Evolutionary conservation across 1,140 invertebrate genomes (phyloP).

Genomic region (Scaptodrosophila lebanonensis): DNA sequence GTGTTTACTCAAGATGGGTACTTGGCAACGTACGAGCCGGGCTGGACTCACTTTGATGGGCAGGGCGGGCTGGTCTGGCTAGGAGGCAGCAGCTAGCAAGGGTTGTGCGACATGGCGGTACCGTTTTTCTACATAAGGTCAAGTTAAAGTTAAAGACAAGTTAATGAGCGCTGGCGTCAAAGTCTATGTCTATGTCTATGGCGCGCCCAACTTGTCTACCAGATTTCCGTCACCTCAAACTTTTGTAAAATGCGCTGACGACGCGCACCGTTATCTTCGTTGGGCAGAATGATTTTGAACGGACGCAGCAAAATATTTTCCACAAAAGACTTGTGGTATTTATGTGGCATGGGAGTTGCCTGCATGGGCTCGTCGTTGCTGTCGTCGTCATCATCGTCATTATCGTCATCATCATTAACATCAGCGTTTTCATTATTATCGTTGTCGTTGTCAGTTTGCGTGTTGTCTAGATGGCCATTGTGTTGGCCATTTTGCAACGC

Average conservation of each 20-base stretch:
- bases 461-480: constrained; percentile 8
- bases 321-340: constrained; percentile 74
- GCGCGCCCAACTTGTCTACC: constrained; percentile 33
- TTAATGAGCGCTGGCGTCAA: not conserved
- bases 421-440: not conserved
- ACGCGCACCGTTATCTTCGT: constrained; percentile 60
- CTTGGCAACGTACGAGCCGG: constrained; percentile 8
- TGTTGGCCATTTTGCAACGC: constrained; percentile 18
- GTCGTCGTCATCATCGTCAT: constrained; percentile 19
- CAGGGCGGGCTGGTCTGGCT: not conserved
- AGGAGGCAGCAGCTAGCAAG: not conserved
- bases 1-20: constrained; percentile 36
- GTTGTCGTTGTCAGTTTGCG: constrained; percentile 25
- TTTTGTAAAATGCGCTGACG: constrained; percentile 68
- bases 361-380: constrained; percentile 59
- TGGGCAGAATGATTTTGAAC: constrained; percentile 68
- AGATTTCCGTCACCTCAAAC: constrained; percentile 75
- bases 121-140: constrained; percentile 18
- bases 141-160: constrained; percentile 12
- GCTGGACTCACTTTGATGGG: no score
- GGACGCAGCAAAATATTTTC: constrained; percentile 67
- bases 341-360: constrained; percentile 31
- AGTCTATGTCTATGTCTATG: not conserved
- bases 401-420: not conserved
- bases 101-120: not conserved